Evolutionary conservation across 2,113 vertebrate genomes (phyloP).

Genomic region (Gallinago undulata): DNA sequence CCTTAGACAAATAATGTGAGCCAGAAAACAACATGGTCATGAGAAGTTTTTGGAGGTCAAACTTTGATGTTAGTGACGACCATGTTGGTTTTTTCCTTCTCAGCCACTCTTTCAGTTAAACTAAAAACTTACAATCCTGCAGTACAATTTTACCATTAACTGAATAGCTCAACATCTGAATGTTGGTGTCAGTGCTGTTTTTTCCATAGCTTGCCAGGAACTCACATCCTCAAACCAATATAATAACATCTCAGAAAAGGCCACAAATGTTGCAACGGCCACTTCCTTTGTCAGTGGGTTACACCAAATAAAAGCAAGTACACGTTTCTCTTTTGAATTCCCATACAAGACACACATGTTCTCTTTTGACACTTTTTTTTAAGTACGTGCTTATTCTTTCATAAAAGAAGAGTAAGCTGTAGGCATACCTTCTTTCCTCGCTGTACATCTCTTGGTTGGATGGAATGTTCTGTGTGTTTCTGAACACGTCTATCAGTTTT

Average conservation of each 20-base stretch:
- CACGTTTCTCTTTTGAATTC: background rate
- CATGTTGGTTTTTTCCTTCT: background rate
- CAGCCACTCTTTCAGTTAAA: background rate
- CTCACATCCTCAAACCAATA: background rate
- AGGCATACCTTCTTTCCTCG: background rate
- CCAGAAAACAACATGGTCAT: background rate
- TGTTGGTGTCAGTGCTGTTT: background rate
- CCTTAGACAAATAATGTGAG: background rate
- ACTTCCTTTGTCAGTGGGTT: background rate
- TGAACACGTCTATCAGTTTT: background rate
- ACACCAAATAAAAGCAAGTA: background rate
- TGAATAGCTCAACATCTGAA: background rate
- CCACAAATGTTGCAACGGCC: background rate
- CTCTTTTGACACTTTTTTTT: background rate
- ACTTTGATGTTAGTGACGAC: background rate
- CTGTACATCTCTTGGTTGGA: background rate
- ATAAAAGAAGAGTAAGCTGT: background rate
- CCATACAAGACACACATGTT: fast-evolving
- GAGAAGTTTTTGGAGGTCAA: background rate
- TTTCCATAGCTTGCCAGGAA: background rate
- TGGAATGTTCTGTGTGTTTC: background rate
- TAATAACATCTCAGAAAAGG: background rate
- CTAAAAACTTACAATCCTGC: background rate
- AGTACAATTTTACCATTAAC: too few species aligned
- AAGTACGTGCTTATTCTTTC: background rate